Base-by-base conservation (phyloP, 2,888 invertebrate genomes). In the Perizoma affinitatum region DNA sequence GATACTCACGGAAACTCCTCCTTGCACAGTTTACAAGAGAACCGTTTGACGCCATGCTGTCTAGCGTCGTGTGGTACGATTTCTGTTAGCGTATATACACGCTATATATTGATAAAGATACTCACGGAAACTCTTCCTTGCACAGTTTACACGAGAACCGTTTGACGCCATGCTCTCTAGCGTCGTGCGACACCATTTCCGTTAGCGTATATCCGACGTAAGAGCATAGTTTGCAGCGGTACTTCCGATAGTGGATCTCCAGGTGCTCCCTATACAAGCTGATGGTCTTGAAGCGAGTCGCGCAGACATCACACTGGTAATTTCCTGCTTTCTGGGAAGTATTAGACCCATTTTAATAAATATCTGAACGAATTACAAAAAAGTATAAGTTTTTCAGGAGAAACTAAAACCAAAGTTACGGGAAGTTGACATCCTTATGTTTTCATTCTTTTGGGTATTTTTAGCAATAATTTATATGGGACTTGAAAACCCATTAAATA, bases 121-220 rank as follows among this genome's bases (percentile, higher is more conserved):
- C 62, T 62, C 11, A 62, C 62, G 58, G 54, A 5, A 62, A 62
- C 2, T 51, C 40, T 35, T 54, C 51, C 0, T 11, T 5, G 34
- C 62, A 62, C 35, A 51, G 42, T 6, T 43, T 51, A 5, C 62
- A 62, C 0, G 8, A 9, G 43, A 54, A 62, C 10, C 62, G 38
- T 6, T 34, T 35, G 2, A 62, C 7, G 4, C 44, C 58, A 5
- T 62, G 62, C 33, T 54, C 50, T 0, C 43, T 44, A 1, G 62
- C 62, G 22, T 62, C 62, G 22, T 62, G 62, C 4, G 55, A 9
- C 35, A 40, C 52, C 62, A 63, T 63, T 22, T 63, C 58, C 0
- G 52, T 10, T 6, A 63, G 22, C 6, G 42, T 48, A 45, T 55
- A 38, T 0, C 62, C 58, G n/a, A 55, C 38, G 34, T 41, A 36